These are phyloP conservation scores for Megatriorchis doriae DNA, from an alignment of 2,113 vertebrate genomes.

Conservation along the genomic window DNA sequence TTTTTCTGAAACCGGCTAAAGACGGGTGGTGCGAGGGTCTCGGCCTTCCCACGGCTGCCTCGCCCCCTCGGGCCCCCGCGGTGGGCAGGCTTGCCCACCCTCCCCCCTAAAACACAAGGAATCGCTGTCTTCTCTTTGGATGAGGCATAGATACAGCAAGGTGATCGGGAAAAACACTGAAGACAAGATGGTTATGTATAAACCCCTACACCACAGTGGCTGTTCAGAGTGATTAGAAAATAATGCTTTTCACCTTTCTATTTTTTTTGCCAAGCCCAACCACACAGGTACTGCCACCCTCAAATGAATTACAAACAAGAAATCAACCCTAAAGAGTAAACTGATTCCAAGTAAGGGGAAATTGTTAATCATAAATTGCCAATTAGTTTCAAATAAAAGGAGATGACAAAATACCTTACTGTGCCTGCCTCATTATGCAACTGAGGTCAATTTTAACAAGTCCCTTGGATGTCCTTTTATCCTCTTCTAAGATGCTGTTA, in stretches of 20 bases:
- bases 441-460: not conserved
- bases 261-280: not conserved
- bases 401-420: not conserved
- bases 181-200: not conserved
- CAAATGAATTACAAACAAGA: not conserved
- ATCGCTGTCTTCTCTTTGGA: not conserved
- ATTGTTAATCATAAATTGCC: not conserved
- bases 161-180: not conserved
- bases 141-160: not conserved
- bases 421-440: not conserved
- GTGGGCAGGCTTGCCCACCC: rapidly evolving
- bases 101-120: not conserved
- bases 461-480: not conserved
- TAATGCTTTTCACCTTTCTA: not conserved
- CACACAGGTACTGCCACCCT: not conserved
- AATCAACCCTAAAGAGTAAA: not conserved
- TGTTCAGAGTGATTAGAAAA: not conserved
- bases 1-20: not conserved
- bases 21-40: rapidly evolving
- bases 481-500: not conserved
- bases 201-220: not conserved
- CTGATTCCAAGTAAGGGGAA: not conserved
- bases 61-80: rapidly evolving
- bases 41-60: not conserved
- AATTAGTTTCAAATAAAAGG: not conserved